A percentile compares a stretch with the other conserved stretches of the same genome.
Conservation (phyloP, 1,140 invertebrate genomes). For the Lasioglossum baleicum region DNA sequence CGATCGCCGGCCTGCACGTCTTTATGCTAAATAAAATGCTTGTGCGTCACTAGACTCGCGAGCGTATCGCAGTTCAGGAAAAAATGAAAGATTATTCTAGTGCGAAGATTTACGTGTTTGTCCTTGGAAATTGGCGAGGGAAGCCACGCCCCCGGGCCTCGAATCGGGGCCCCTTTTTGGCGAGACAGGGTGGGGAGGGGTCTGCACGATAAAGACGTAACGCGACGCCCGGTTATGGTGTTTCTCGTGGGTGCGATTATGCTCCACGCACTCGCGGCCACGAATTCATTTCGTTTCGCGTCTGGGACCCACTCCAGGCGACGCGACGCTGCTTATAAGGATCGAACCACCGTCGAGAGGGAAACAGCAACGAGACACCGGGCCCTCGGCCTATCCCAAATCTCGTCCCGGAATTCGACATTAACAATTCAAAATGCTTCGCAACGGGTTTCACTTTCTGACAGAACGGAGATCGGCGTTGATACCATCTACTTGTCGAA, state of each 20-base stretch:
- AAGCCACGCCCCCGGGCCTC: conserved; percentile 38
- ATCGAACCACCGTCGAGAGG: conserved; percentile 15
- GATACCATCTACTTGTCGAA: background rate
- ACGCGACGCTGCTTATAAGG: conserved; percentile 42
- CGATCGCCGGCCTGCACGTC: no score
- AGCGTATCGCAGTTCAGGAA: no score
- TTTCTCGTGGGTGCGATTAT: conserved; percentile 53
- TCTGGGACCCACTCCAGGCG: background rate
- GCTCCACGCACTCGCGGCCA: conserved; percentile 10
- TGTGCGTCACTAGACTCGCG: no score
- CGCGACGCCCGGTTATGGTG: conserved; percentile 40
- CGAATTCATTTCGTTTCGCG: conserved; percentile 36
- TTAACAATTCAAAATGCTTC: conserved; percentile 7
- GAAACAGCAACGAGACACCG: background rate
- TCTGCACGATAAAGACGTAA: conserved; percentile 49
- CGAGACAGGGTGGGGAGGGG: background rate
- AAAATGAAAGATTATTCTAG: no score
- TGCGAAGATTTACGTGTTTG: conserved; percentile 41
- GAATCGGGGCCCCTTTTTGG: conserved; percentile 19
- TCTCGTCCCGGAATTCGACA: background rate
- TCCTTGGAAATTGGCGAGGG: conserved; percentile 40
- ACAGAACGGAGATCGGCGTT: background rate
- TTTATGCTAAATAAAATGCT: no score
- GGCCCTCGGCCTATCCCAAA: background rate
- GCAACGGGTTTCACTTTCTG: background rate